These are phyloP conservation scores for Brachypodius melanocephalos DNA, from an alignment of 2,113 vertebrate genomes.

Conservation along the genomic window DNA sequence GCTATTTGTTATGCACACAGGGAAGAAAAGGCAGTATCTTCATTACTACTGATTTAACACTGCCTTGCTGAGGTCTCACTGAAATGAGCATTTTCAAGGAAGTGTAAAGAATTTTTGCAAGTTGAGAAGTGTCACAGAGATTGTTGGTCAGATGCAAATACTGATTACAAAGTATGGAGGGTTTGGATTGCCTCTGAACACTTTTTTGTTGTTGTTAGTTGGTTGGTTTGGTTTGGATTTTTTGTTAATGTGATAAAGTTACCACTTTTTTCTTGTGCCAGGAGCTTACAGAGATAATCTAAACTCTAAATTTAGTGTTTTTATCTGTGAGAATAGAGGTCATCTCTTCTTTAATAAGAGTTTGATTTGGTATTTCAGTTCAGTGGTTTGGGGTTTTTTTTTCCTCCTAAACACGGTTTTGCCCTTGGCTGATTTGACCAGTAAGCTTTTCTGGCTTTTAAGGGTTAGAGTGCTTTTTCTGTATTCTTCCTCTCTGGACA, in stretches of 20 bases:
- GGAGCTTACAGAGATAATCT: neutral
- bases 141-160: neutral
- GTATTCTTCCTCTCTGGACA: neutral
- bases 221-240: neutral
- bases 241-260: neutral
- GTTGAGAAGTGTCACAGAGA: neutral
- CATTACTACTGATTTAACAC: neutral
- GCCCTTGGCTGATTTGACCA: neutral
- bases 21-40: neutral
- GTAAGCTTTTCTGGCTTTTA: neutral
- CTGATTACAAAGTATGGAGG: neutral
- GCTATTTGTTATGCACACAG: neutral
- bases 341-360: neutral
- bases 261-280: neutral
- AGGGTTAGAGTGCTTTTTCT: neutral
- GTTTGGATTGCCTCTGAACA: neutral
- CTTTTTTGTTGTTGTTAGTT: neutral
- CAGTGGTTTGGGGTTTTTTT: neutral
- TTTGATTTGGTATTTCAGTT: neutral
- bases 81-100: neutral
- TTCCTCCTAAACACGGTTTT: neutral
- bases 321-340: neutral
- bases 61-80: neutral
- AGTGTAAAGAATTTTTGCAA: neutral
- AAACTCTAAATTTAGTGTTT: neutral